A percentile compares a stretch with the other conserved stretches of the same genome.
phyloP scores from a whole-genome alignment of 2,888 invertebrate genomes.

The Atethmia centrago region DNA sequence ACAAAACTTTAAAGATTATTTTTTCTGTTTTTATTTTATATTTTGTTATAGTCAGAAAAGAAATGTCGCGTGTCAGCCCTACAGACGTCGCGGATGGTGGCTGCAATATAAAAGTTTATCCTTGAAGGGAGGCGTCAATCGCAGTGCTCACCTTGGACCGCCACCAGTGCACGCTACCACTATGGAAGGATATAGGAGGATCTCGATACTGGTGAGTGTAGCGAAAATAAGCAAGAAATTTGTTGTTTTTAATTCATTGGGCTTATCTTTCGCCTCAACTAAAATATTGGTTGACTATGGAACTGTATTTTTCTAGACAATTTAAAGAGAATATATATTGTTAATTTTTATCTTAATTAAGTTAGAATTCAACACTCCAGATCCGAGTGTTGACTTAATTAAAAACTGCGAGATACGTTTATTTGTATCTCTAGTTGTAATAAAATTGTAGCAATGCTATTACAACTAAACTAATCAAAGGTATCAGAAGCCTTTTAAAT shows the following conservation, averaged over 20 bases:
- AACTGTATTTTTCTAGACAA: no score
- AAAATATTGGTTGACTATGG: background rate
- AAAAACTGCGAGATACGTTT: background rate
- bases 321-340: background rate
- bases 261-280: background rate
- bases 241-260: no score
- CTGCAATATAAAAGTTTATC: slow-evolving; percentile 82
- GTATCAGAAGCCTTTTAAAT: background rate
- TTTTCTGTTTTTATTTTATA: no score
- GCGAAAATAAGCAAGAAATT: background rate
- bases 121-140: slow-evolving; percentile 77
- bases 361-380: background rate
- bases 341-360: background rate
- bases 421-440: background rate
- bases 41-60: background rate
- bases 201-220: slow-evolving; percentile 76
- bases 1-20: no score
- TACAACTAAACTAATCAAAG: background rate
- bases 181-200: slow-evolving; percentile 75
- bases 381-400: background rate
- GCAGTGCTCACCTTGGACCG: slow-evolving; percentile 59
- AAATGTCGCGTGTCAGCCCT: slow-evolving; percentile 52
- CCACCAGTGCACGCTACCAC: slow-evolving; percentile 53
- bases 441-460: background rate
- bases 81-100: slow-evolving; percentile 24